Percentiles rank a stretch among this genome's conserved stretches.
phyloP scores from a whole-genome alignment of 1,140 invertebrate species.

The Dinothrombium tinctorium region DNA sequence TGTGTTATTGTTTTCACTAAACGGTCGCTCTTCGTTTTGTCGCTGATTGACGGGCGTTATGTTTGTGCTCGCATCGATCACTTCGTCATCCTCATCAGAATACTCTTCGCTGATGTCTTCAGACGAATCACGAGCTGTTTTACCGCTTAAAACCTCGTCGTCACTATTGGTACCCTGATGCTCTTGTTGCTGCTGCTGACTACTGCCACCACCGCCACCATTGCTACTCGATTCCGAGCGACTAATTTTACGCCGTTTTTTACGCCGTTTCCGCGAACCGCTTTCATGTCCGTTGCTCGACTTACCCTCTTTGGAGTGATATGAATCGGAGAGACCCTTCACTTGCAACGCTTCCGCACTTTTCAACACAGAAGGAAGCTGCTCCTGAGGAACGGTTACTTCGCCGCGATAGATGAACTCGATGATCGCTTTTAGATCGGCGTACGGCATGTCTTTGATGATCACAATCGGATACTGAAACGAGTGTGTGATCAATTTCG shows the following conservation, averaged over 20 bases:
- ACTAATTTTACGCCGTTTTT: not conserved
- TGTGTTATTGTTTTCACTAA: not conserved
- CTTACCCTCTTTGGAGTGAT: not conserved
- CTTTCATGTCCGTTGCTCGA: not conserved
- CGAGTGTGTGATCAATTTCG: slow-evolving; percentile 37
- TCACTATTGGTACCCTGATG: too few species aligned
- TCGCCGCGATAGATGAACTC: slow-evolving; percentile 84
- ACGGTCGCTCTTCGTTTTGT: too few species aligned
- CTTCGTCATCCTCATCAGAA: too few species aligned
- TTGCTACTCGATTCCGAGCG: not conserved
- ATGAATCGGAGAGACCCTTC: slow-evolving; percentile 52
- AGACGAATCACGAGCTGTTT: too few species aligned
- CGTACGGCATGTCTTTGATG: slow-evolving; percentile 70
- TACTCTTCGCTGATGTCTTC: too few species aligned
- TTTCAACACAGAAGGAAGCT: slow-evolving; percentile 58
- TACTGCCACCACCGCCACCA: not conserved
- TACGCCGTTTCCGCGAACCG: not conserved
- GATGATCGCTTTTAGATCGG: slow-evolving; percentile 69
- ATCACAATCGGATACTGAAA: slow-evolving; percentile 70
- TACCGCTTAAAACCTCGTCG: too few species aligned
- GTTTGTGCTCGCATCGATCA: too few species aligned
- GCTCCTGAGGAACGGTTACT: slow-evolving; percentile 75
- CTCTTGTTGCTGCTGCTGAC: too few species aligned
- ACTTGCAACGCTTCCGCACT: slow-evolving; percentile 74
- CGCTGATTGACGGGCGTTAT: too few species aligned